Evolutionary conservation across 2,888 invertebrate species (phyloP), one percentile per base, ranked within the genome.

Genomic region (Galerucella nymphaeae): DNA sequence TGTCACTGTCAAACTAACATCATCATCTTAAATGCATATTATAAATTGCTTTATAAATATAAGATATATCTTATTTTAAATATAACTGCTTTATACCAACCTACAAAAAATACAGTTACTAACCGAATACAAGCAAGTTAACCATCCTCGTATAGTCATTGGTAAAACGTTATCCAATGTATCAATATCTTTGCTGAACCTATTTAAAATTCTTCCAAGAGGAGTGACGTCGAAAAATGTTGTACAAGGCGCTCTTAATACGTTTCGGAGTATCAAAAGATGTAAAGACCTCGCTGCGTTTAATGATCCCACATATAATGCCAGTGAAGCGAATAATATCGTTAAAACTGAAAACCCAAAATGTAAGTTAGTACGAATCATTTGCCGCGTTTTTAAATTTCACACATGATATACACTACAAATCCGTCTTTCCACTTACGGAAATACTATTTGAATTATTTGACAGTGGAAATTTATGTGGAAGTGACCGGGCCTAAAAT

Each of bases 211-310:
- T 85, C 94, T 89, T 85, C 94, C 94, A 77, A 92, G 88, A 76
- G 94, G 94, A 82, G 94, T 94, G 80, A 93, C 92, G 87, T 94
- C 94, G 89, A 92, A 94, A 89, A 93, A 94, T 84, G 91, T 90
- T 84, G 90, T 89, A 86, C 90, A 87, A 72, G 93, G 92, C 80
- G 91, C 90, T 84, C 90, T 89, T 82, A 94, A 87, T 83, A 93
- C 90, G 83, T 91, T 90, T 79, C 83, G 85, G 80, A 94, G 89
- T 86, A 93, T 88, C 79, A 88, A 87, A 81, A 88, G 86, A 88
- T 94, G 94, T 82, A 94, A 89, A 82, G 88, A 85, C 84, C 88
- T 87, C 82, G 91, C 89, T 80, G 90, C 90, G 80, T 87, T 87
- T 88, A 93, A 88, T 82, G 91, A 88, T 85, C 92, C 92, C 84